phyloP scores from a whole-genome alignment of 2,888 invertebrate genomes.

The Latrodectus hesperus region DNA sequence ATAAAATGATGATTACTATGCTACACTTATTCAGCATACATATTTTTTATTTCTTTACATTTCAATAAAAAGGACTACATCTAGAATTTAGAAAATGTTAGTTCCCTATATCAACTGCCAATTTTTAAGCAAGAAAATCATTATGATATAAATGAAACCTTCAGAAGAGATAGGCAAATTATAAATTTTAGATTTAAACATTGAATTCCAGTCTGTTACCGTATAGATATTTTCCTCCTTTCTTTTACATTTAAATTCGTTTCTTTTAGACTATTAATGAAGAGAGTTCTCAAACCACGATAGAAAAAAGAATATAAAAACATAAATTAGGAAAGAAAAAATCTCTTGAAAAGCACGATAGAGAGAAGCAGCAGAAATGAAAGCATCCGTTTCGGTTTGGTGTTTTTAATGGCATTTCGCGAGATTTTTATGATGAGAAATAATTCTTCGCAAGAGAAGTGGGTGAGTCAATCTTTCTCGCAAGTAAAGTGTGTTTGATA shows the following conservation, averaged over 20 bases:
- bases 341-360: neutral
- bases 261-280: neutral
- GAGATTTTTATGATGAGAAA: slow-evolving; percentile 58
- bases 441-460: slow-evolving; percentile 49
- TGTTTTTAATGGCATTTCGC: slow-evolving; percentile 57
- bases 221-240: no score
- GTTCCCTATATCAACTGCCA: no score
- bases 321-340: neutral
- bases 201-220: no score
- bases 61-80: no score
- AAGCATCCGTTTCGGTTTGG: slow-evolving; percentile 19
- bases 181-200: no score
- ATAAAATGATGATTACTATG: no score
- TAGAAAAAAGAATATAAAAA: neutral
- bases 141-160: no score
- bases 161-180: no score
- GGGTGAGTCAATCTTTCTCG: slow-evolving; percentile 64
- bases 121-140: no score
- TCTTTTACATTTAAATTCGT: neutral
- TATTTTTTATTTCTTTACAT: no score
- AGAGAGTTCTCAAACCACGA: neutral
- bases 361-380: slow-evolving; percentile 1
- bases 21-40: no score
- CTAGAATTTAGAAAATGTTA: no score
- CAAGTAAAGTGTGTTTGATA: slow-evolving; percentile 69